Evolutionary conservation across 2,888 invertebrate species (phyloP).

Genomic region (Omphaloscelis lunosa): DNA sequence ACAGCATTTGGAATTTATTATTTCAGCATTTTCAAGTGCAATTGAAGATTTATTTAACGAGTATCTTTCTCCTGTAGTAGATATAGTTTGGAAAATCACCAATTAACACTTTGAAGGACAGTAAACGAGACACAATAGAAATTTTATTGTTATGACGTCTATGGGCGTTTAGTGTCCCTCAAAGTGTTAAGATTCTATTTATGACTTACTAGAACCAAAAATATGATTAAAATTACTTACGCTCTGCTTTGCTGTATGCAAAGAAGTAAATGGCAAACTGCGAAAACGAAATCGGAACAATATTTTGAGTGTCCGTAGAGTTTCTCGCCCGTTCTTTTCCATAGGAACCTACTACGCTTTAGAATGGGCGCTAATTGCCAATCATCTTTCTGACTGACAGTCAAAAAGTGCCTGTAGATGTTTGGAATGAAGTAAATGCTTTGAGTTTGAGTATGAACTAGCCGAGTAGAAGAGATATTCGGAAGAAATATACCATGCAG

Average conservation of each 20-base stretch:
- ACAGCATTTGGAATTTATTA: neutral
- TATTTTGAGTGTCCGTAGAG: too few species aligned
- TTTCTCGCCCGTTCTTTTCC: too few species aligned
- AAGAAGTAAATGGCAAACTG: neutral
- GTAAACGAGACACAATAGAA: too few species aligned
- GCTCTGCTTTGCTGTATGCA: neutral
- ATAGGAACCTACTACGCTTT: too few species aligned
- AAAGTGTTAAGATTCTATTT: neutral
- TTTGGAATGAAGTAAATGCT: too few species aligned
- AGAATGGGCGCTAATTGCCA: too few species aligned
- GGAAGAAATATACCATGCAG: neutral
- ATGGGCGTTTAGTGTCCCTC: too few species aligned
- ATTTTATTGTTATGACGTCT: too few species aligned
- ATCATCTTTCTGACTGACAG: too few species aligned
- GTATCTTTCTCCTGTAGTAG: neutral
- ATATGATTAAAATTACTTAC: neutral
- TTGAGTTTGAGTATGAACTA: neutral
- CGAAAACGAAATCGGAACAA: neutral
- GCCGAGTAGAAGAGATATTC: neutral
- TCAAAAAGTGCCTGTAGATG: too few species aligned
- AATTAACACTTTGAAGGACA: too few species aligned
- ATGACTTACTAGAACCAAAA: neutral
- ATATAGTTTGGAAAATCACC: neutral
- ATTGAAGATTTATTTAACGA: conserved; percentile 15
- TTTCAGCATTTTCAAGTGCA: neutral